Percentiles rank a stretch among this genome's conserved stretches.
Evolutionary conservation across 2,797 vertebrate species (phyloP).

Genomic region (Okamejei kenojei): DNA sequence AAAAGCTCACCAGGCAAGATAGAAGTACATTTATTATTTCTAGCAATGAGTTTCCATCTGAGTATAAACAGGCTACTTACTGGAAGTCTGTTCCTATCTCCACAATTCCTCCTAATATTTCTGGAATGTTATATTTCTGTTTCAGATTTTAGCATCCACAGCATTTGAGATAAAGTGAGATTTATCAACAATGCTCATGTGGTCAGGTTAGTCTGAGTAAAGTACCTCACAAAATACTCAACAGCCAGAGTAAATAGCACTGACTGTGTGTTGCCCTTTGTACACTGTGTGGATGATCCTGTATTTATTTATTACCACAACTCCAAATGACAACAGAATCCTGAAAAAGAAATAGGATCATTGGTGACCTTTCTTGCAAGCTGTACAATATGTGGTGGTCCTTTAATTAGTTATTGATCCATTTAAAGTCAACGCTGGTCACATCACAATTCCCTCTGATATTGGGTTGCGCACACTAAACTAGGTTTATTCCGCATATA

Average conservation of each 20-base stretch:
- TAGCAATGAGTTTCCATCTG: no score
- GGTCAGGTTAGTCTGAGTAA: background rate
- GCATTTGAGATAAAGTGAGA: no score
- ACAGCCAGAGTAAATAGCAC: background rate
- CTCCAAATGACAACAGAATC: background rate
- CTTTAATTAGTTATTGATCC: slow-evolving; percentile 35
- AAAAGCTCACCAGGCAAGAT: no score
- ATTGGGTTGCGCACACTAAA: background rate
- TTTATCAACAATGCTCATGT: background rate
- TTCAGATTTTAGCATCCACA: no score
- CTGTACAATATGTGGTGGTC: background rate
- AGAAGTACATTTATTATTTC: no score
- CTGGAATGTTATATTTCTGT: no score
- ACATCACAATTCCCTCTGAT: background rate
- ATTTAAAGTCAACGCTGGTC: background rate
- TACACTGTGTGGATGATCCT: background rate
- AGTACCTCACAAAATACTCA: background rate
- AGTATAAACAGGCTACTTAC: no score
- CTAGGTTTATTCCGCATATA: background rate
- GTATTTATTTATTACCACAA: background rate
- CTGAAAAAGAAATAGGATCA: slow-evolving; percentile 4
- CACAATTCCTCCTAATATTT: no score
- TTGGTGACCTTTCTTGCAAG: background rate
- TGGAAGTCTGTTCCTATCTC: no score
- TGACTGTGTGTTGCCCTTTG: background rate